These are phyloP conservation scores for Halyomorpha halys DNA, from an alignment of 1,140 invertebrate species.

Conservation along the genomic window DNA sequence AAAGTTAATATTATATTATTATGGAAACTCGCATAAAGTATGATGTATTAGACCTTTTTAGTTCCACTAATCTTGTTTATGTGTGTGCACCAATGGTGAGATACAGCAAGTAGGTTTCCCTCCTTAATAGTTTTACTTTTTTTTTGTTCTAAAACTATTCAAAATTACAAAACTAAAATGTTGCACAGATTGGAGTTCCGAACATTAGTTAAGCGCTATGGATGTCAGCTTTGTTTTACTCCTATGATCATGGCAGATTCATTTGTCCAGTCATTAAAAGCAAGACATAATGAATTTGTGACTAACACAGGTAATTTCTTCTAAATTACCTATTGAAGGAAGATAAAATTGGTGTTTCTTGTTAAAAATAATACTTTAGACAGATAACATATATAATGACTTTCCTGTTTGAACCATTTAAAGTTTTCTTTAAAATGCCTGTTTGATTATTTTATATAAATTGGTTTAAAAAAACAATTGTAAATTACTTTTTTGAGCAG, in stretches of 20 bases:
- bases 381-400: no score
- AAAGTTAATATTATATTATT: no score
- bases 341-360: no score
- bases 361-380: no score
- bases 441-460: no score
- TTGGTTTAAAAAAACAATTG: no score
- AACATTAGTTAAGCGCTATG: constrained; percentile 67
- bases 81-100: constrained; percentile 92
- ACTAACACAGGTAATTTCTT: constrained; percentile 49
- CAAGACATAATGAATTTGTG: constrained; percentile 77
- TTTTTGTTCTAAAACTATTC: not conserved
- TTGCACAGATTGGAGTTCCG: constrained; percentile 66
- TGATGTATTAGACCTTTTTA: constrained; percentile 54
- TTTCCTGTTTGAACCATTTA: no score
- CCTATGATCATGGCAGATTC: constrained; percentile 95
- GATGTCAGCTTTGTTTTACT: constrained; percentile 83
- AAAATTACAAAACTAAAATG: not conserved
- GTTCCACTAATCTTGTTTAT: constrained; percentile 52
- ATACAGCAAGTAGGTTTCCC: constrained; percentile 73
- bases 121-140: not conserved
- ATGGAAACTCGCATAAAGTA: not conserved
- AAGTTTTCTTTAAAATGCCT: no score
- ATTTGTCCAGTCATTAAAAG: constrained; percentile 79
- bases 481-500: no score
- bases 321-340: no score